Base-by-base conservation (phyloP, 2,113 vertebrate genomes). In the Cyprinodon variegatus region DNA sequence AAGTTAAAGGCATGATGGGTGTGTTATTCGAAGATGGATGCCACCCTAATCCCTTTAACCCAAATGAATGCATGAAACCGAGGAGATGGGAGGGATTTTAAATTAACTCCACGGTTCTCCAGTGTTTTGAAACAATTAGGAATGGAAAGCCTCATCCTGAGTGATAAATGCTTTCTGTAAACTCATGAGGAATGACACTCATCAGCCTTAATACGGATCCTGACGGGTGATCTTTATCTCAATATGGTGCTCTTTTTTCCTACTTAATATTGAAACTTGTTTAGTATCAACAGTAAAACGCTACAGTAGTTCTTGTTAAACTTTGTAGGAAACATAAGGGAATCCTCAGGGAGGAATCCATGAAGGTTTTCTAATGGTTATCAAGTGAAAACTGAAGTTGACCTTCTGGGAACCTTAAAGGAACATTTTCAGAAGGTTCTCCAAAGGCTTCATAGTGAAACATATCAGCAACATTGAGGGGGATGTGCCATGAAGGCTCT, bases 31-130 rank as follows among this genome's bases (percentile, higher is more conserved):
- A 84, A 82, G 72, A 83, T 72, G 65, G 78, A 75, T 77, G 76
- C 87, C 79, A 76, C 22, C 10, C 50, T 88, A 89, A 92, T 90
- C 89, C 73, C 81, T 82, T 88, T 81, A 87, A 84, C 78, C 61
- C 76, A 82, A 84, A 89, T 91, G 20, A 87, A 81, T 84, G 75
- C 66, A 65, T 68, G 75, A 64, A 75, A 74, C 68, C 11, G 76
- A 82, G 62, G 68, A 68, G 60, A 37, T 57, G 65, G 61, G 6
- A 5, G 71, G 41, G 74, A 45, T 36, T 72, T 70, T 71, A 65
- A 83, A 87, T 83, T 40, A 76, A 83, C 83, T 40, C 29, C 59
- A 68, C 59, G 62, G 37, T 43, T 45, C 66, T 89, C 65, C 61
- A 82, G 79, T 67, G 74, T 81, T 86, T 83, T 78, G 50, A 81